Percentiles rank a stretch among this genome's conserved stretches.
phyloP scores from a whole-genome alignment of 2,797 vertebrate species.

The Atherinosoma microstoma region DNA sequence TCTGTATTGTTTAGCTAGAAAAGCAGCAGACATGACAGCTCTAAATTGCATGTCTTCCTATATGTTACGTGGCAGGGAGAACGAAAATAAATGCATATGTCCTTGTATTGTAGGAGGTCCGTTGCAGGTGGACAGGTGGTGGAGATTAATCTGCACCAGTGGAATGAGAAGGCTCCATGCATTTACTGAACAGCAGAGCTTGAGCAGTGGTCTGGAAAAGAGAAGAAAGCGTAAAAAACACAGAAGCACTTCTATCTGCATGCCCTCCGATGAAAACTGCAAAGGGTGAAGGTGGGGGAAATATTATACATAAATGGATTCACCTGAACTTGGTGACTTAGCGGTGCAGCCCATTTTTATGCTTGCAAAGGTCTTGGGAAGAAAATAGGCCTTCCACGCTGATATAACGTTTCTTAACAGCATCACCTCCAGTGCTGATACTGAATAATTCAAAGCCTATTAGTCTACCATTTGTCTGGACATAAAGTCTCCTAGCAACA shows the following conservation, averaged over 20 bases:
- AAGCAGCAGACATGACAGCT: slow-evolving; percentile 44
- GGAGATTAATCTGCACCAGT: slow-evolving; percentile 66
- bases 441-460: slow-evolving; percentile 72
- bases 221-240: slow-evolving; percentile 26
- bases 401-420: slow-evolving; percentile 67
- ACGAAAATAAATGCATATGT: slow-evolving; percentile 64
- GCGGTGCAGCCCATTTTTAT: slow-evolving; percentile 46
- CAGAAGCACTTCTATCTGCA: slow-evolving; percentile 32
- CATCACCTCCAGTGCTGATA: slow-evolving; percentile 57
- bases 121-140: slow-evolving; percentile 61
- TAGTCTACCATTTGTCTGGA: slow-evolving; percentile 66
- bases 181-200: slow-evolving; percentile 25
- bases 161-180: slow-evolving; percentile 39
- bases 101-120: slow-evolving; percentile 55
- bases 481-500: slow-evolving; percentile 68
- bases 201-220: slow-evolving; percentile 38
- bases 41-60: slow-evolving; percentile 58
- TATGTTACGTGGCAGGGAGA: slow-evolving; percentile 50
- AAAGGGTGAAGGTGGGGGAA: slow-evolving; percentile 59
- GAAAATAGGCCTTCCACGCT: slow-evolving; percentile 54
- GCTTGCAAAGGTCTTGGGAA: slow-evolving; percentile 55
- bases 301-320: slow-evolving; percentile 59
- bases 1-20: slow-evolving; percentile 40
- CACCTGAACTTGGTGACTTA: slow-evolving; percentile 56
- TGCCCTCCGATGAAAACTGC: slow-evolving; percentile 49